Conservation (phyloP, 2,113 vertebrate genomes). For the Acrocephalus arundinaceus region DNA sequence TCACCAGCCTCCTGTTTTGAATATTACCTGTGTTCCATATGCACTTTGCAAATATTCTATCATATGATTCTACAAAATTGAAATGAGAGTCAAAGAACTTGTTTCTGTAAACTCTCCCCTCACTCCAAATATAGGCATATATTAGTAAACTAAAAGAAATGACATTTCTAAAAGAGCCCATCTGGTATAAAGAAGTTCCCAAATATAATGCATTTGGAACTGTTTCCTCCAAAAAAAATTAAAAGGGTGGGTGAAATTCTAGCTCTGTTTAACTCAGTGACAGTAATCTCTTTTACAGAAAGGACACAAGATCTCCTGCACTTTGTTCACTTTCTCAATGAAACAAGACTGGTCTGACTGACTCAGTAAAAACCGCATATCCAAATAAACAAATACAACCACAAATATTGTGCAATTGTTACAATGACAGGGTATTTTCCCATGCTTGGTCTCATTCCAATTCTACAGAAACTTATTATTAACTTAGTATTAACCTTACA, state of each 20-base stretch:
- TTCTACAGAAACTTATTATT: neutral
- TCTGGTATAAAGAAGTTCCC: neutral
- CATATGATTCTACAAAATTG: neutral
- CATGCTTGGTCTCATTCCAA: neutral
- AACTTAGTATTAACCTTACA: neutral
- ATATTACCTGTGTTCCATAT: neutral
- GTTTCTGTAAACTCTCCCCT: neutral
- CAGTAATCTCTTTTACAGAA: neutral
- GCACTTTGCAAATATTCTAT: neutral
- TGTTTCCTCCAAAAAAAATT: neutral
- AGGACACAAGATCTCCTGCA: neutral
- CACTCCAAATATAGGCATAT: neutral
- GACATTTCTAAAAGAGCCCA: neutral
- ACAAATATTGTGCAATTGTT: neutral
- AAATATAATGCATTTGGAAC: neutral
- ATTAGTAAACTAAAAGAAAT: neutral
- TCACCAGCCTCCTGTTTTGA: neutral
- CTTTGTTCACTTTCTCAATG: neutral
- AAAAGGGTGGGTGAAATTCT: neutral
- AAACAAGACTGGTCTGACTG: neutral
- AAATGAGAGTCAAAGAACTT: neutral
- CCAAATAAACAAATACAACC: neutral
- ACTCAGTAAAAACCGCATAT: accelerated
- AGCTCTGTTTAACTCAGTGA: neutral
- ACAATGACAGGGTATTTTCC: neutral